Evolutionary conservation across 2,888 invertebrate species (phyloP).

Genomic region (Eubasilissa splendida): DNA sequence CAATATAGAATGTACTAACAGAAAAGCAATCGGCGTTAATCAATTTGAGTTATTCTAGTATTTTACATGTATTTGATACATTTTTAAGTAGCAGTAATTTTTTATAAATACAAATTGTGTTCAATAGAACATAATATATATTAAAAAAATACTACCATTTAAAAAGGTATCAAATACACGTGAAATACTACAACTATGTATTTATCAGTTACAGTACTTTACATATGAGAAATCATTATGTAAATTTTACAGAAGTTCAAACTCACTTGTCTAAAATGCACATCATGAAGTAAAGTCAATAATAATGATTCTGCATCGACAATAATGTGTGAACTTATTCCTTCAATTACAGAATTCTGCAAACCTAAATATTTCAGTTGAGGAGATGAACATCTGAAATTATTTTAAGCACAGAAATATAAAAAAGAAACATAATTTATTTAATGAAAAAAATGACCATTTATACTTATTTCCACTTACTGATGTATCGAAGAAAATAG

Average conservation of each 20-base stretch:
- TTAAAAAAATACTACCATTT: too few relatives aligned
- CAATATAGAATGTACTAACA: too few relatives aligned
- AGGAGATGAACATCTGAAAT: constrained; percentile 31
- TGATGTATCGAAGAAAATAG: constrained; percentile 62
- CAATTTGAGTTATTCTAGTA: too few relatives aligned
- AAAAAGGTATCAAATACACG: too few relatives aligned
- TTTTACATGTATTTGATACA: too few relatives aligned
- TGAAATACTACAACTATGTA: too few relatives aligned
- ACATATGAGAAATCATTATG: neutral
- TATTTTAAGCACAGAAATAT: neutral
- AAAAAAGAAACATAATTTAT: too few relatives aligned
- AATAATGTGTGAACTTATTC: constrained; percentile 42
- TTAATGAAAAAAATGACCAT: neutral
- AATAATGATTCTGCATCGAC: constrained; percentile 62
- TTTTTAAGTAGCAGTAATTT: too few relatives aligned
- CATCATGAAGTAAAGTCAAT: constrained; percentile 63
- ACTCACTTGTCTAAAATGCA: constrained; percentile 64
- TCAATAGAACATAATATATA: too few relatives aligned
- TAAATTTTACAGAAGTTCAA: constrained; percentile 29
- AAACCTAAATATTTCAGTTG: constrained; percentile 37
- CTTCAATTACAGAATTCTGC: constrained; percentile 29
- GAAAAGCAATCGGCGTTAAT: too few relatives aligned
- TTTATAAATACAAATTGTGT: too few relatives aligned
- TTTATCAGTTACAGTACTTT: too few relatives aligned
- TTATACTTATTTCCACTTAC: constrained; percentile 62